These are phyloP conservation scores for Microcebus tavaratra DNA, from an alignment of 2,113 vertebrate species.

Conservation along the genomic window DNA sequence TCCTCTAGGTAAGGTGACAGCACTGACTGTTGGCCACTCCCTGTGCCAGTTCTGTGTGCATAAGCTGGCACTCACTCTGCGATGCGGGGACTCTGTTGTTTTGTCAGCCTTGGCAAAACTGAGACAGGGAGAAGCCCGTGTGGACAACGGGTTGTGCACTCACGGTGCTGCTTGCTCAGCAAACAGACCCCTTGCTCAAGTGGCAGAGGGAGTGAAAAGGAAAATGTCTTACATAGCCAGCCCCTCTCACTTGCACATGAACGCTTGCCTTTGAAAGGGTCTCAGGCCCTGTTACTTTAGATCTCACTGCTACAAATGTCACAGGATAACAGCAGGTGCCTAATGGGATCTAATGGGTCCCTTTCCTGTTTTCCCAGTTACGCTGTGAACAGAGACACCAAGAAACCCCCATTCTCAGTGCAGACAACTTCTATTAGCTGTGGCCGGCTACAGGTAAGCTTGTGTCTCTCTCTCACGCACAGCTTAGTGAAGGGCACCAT, in stretches of 20 bases:
- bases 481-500: background rate
- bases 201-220: background rate
- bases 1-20: background rate
- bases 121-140: background rate
- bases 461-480: background rate
- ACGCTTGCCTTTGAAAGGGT: background rate
- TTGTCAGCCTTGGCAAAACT: background rate
- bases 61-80: background rate
- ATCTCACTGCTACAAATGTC: background rate
- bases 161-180: background rate
- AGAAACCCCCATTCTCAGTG: background rate
- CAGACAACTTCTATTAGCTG: background rate
- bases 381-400: background rate
- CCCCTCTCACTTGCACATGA: background rate
- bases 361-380: background rate
- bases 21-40: background rate
- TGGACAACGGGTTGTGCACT: background rate
- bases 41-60: background rate
- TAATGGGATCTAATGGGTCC: background rate
- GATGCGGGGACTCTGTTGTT: background rate
- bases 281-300: background rate
- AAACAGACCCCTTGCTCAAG: background rate
- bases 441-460: too few relatives aligned
- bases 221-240: background rate
- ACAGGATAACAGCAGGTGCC: background rate